These are phyloP conservation scores for Mionectes macconnelli DNA, from an alignment of 2,113 vertebrate genomes.

Conservation along the genomic window DNA sequence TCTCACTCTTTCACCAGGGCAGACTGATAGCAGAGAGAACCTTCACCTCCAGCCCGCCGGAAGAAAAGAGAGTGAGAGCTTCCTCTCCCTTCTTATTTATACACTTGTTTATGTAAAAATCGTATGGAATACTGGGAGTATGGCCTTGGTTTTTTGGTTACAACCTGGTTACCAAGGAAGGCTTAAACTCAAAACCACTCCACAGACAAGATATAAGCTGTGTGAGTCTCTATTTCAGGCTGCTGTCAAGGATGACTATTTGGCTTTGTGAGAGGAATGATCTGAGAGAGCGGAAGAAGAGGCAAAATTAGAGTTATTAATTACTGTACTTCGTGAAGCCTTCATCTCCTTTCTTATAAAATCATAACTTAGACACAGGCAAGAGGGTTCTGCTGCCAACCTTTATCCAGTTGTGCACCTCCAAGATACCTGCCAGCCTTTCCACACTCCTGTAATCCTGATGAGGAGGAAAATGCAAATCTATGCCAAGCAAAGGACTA, in stretches of 20 bases:
- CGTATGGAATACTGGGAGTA: too few relatives aligned
- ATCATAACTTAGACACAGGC: not conserved
- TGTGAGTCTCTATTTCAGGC: not conserved
- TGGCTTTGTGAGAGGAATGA: not conserved
- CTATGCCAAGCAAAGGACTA: not conserved
- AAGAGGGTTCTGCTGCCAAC: not conserved
- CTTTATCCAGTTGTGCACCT: not conserved
- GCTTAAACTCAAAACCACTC: too few relatives aligned
- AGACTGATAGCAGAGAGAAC: too few relatives aligned
- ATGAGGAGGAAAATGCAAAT: not conserved
- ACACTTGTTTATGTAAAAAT: too few relatives aligned
- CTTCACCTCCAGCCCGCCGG: too few relatives aligned
- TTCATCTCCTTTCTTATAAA: not conserved
- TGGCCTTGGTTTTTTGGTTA: too few relatives aligned
- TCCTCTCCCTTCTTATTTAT: too few relatives aligned
- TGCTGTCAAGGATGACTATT: not conserved
- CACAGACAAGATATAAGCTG: constrained; percentile 22
- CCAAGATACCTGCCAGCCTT: not conserved
- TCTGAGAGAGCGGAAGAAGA: not conserved
- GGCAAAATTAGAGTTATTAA: not conserved
- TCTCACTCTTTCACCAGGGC: too few relatives aligned
- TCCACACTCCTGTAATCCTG: not conserved
- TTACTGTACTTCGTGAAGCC: not conserved
- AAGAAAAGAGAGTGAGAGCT: too few relatives aligned
- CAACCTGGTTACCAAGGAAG: too few relatives aligned